Evolutionary conservation across 2,888 invertebrate genomes (phyloP), one percentile per base, ranked within the genome.

Genomic region (Sarcophaga caerulescens): DNA sequence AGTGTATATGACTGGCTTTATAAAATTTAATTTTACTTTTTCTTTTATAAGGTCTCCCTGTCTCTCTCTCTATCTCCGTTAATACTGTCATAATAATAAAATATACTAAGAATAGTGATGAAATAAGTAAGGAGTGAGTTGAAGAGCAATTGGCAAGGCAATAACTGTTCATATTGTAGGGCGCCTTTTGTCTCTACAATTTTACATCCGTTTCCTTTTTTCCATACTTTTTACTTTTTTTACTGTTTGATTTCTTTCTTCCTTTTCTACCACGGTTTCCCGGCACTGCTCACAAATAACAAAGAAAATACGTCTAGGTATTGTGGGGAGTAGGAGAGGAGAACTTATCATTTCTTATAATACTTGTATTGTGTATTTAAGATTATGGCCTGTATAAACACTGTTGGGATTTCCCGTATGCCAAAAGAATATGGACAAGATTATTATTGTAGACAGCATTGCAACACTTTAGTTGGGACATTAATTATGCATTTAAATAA

Each of bases 121-220:
- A 5, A 35, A 35, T 23, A 57, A 35, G 47, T 23, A 57, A 65
- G 52, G 69, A 35, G 52, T 63, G 62, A 23, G 14, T 23, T 8
- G 11, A 68, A 21, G 45, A 23, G 44, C 62, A 70, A 57, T 70
- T 75, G 69, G 68, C 69, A 70, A 73, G 63, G 73, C 35, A 80
- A 70, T 65, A 79, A 75, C 79, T 84, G 35, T 80, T 84, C 60
- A 75, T 70, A 80, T 82, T 71, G 60, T 52, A 83, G 76, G 52
- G 71, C 57, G 80, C 63, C 82, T 77, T 83, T 85, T 70, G 77
- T 70, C 76, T 71, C 75, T 79, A 75, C 65, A 80, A 80, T 83
- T 73, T 80, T 83, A 52, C 73, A 85, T 85, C 82, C 82, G 85
- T 83, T 85, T 83, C 80, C 76, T 75, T 76, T 52, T 14, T 85